Base-by-base conservation (phyloP, 2,888 invertebrate species). In the Mantis religiosa region DNA sequence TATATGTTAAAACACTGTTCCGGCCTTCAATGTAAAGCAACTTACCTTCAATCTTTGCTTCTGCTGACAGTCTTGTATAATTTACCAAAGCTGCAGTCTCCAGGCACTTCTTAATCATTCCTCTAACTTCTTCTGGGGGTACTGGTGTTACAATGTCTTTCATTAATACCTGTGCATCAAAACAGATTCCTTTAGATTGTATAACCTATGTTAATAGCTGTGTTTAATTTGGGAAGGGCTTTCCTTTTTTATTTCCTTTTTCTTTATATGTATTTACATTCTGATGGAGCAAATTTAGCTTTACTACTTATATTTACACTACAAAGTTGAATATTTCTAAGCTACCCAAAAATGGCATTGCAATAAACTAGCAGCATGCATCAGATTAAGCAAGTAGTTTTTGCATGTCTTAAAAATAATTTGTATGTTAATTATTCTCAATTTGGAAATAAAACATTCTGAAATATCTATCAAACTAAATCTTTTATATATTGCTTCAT, bases 61-160 rank as follows among this genome's bases (percentile, higher is more conserved):
- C 98, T 90, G 98, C 97, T 89, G 99, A 99, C 85, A 99, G 96
- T 91, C 98, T 96, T 15, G 98, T 98, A 93, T 99, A 99, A 94
- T 99, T 99, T 88, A 99, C 97, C 88, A 99, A 95, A 3, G 99
- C 99, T 25, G 99, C 99, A 90, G 98, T 98, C 94, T 99, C 99
- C 91, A 99, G 95, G 93, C 99, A 98, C 91, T 98, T 98, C 93
- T 99, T 98, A 91, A 99, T 99, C 95, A 99, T 97, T 83, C 96
- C 95, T 90, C 99, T 95, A 1, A 99, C 99, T 94, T 99, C 99
- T 93, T 99, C 96, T 91, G 98, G 96, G 89, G 98, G 97, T 87
- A 99, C 99, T 9, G 99, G 99, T 54, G 99, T 99, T 84, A 98
- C 98, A 90, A 99, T 98, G 93, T 99, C 99, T 93, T 99, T 99